These are phyloP conservation scores for Tribolium castaneum DNA, from an alignment of 1,140 invertebrate genomes.

Conservation along the genomic window DNA sequence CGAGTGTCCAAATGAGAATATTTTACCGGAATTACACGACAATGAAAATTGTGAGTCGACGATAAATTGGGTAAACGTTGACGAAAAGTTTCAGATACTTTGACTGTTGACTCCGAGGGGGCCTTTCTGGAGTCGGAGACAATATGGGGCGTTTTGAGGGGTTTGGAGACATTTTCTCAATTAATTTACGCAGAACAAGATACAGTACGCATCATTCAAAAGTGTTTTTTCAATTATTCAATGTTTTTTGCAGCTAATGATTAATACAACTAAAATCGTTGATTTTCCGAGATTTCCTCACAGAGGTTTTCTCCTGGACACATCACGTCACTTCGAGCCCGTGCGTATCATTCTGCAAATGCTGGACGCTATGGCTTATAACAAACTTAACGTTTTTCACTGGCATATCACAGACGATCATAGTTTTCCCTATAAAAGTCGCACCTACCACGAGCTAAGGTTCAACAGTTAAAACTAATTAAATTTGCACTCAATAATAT, in stretches of 20 bases:
- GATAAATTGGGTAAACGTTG: no score
- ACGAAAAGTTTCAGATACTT: constrained; percentile 56
- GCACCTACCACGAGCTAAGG: constrained; percentile 79
- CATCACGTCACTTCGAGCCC: constrained; percentile 83
- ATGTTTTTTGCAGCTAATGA: constrained; percentile 62
- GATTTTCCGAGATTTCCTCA: constrained; percentile 82
- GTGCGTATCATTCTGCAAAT: constrained; percentile 73
- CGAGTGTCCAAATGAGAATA: background rate
- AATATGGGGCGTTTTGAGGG: constrained; percentile 83
- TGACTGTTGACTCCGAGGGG: constrained; percentile 58
- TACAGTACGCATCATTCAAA: constrained; percentile 61
- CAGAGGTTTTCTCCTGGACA: constrained; percentile 87
- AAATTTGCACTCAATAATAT: constrained; percentile 38
- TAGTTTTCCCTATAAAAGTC: constrained; percentile 88
- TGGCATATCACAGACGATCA: constrained; percentile 96
- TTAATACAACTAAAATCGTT: constrained; percentile 69
- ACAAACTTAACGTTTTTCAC: constrained; percentile 94
- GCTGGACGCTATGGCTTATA: constrained; percentile 86
- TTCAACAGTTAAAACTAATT: constrained; percentile 53
- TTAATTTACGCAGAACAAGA: constrained; percentile 68
- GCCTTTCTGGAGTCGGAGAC: constrained; percentile 60
- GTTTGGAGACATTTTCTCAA: constrained; percentile 84
- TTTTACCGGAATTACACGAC: background rate
- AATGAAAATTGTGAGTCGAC: constrained; percentile 1
- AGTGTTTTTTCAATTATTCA: background rate